These are phyloP conservation scores for Bubo scandiacus DNA, from an alignment of 2,113 vertebrate genomes.

Conservation along the genomic window DNA sequence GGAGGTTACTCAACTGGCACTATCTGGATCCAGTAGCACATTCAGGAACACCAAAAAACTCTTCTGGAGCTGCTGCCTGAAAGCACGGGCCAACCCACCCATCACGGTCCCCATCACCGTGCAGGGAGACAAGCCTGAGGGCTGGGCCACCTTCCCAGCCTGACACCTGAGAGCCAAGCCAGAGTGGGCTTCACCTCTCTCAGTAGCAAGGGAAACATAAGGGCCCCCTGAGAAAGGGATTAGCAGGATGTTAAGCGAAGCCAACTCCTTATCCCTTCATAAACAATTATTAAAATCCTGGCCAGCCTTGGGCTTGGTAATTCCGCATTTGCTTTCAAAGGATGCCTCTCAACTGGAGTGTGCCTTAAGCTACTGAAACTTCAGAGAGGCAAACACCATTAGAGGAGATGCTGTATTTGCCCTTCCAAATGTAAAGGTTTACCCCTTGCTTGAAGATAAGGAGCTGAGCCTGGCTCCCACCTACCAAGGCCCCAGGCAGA, in stretches of 20 bases:
- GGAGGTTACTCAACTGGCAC: fast-evolving
- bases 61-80: not conserved
- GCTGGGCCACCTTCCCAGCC: not conserved
- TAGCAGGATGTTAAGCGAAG: not conserved
- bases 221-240: not conserved
- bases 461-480: not conserved
- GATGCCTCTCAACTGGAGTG: fast-evolving
- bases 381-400: not conserved
- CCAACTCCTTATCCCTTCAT: conserved; percentile 10
- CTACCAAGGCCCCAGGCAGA: not conserved
- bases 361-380: not conserved
- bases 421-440: not conserved
- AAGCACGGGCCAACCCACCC: not conserved
- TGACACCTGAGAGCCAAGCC: not conserved
- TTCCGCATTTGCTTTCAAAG: not conserved
- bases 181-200: not conserved
- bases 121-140: not conserved
- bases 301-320: not conserved
- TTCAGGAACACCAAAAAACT: not conserved
- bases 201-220: not conserved
- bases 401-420: not conserved
- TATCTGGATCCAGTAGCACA: not conserved
- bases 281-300: not conserved
- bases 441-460: not conserved
- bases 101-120: not conserved